Evolutionary conservation across 2,113 vertebrate genomes (phyloP).

Genomic region (Glaucomys volans): DNA sequence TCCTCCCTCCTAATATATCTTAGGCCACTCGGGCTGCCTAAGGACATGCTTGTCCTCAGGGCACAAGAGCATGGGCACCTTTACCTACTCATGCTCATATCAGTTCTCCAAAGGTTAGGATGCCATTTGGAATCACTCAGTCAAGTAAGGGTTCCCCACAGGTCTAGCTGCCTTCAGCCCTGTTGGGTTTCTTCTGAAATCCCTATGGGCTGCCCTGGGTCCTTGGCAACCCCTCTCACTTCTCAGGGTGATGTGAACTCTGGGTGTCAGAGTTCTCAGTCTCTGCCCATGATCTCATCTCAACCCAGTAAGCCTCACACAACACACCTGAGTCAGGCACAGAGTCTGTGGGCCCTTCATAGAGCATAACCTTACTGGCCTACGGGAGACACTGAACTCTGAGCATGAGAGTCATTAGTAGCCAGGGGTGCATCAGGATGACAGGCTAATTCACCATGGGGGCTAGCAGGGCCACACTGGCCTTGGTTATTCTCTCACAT

Average conservation of each 20-base stretch:
- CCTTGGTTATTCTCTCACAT: not conserved
- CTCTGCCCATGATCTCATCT: not conserved
- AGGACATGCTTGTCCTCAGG: not conserved
- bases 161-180: not conserved
- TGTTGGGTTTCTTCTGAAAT: too few relatives aligned
- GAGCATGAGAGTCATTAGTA: not conserved
- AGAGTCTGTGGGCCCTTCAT: not conserved
- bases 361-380: not conserved
- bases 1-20: not conserved
- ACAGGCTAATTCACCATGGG: not conserved
- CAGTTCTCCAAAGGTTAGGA: not conserved
- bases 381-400: not conserved
- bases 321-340: not conserved
- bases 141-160: not conserved
- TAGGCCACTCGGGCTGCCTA: not conserved
- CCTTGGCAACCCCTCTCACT: not conserved
- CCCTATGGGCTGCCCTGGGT: too few relatives aligned
- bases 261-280: not conserved
- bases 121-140: not conserved
- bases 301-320: not conserved
- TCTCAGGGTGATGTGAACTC: not conserved
- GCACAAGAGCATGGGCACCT: not conserved
- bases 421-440: not conserved
- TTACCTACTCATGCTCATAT: not conserved
- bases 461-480: not conserved